Evolutionary conservation across 1,140 invertebrate species (phyloP).

Genomic region (Batillaria attramentaria): DNA sequence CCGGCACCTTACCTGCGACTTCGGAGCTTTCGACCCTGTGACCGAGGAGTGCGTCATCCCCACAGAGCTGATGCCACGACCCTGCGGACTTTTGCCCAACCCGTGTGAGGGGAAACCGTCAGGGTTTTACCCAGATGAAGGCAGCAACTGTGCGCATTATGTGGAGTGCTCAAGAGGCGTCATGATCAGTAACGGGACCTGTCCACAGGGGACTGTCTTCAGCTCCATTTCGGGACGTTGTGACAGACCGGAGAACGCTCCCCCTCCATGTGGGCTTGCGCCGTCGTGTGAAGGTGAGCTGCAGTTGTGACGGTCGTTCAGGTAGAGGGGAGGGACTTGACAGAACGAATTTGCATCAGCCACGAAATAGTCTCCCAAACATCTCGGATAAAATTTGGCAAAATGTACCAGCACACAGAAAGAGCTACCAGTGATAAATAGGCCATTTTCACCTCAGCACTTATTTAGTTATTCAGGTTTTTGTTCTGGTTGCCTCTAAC

Average conservation of each 20-base stretch:
- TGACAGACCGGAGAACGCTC: slow-evolving; percentile 37
- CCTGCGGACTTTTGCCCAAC: slow-evolving; percentile 47
- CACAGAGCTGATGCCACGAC: slow-evolving; percentile 32
- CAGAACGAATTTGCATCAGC: too few species aligned
- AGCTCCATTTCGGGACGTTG: slow-evolving; percentile 39
- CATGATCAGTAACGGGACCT: slow-evolving; percentile 42
- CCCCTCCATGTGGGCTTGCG: slow-evolving; percentile 41
- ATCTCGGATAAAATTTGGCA: too few species aligned
- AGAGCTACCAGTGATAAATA: too few species aligned
- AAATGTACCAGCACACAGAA: too few species aligned
- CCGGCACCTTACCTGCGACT: slow-evolving; percentile 43
- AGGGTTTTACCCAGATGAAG: slow-evolving; percentile 41
- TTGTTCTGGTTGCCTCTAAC: too few species aligned
- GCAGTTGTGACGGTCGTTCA: too few species aligned
- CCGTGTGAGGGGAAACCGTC: slow-evolving; percentile 38
- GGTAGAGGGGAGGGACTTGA: too few species aligned
- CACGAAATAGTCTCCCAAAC: too few species aligned
- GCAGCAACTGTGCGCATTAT: slow-evolving; percentile 35
- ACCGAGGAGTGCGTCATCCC: slow-evolving; percentile 44
- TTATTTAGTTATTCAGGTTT: too few species aligned
- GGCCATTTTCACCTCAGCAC: too few species aligned
- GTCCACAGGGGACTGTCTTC: slow-evolving; percentile 37
- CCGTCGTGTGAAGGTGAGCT: slow-evolving; percentile 33
- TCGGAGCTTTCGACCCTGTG: slow-evolving; percentile 43
- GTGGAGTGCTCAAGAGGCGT: slow-evolving; percentile 40